Percentiles rank a stretch among this genome's conserved stretches.
Evolutionary conservation across 2,797 vertebrate species (phyloP).

Genomic region (Merluccius polli): DNA sequence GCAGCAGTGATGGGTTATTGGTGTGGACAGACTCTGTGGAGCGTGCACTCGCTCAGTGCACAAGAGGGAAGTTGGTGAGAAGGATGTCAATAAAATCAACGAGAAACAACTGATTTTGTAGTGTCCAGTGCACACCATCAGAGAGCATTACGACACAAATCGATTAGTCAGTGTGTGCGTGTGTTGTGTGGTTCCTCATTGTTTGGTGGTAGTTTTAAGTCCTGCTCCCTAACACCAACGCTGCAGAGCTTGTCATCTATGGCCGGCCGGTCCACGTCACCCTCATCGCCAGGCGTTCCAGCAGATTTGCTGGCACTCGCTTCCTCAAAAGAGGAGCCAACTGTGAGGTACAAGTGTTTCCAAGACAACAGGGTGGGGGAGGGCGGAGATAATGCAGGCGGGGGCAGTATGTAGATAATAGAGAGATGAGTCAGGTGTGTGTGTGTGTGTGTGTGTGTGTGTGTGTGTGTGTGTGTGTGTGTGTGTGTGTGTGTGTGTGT

Average conservation of each 20-base stretch:
- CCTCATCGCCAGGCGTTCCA: slow-evolving; percentile 94
- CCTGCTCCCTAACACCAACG: slow-evolving; percentile 68
- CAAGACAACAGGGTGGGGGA: slow-evolving; percentile 57
- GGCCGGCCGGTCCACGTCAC: slow-evolving; percentile 94
- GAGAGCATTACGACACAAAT: too few relatives aligned
- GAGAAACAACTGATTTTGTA: too few relatives aligned
- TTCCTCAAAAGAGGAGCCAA: slow-evolving; percentile 97
- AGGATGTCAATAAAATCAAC: background rate
- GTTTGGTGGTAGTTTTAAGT: slow-evolving; percentile 17
- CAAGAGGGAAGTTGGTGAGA: background rate
- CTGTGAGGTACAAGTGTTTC: slow-evolving; percentile 81
- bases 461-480: background rate
- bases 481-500: background rate
- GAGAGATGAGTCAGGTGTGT: background rate
- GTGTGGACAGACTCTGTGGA: too few relatives aligned
- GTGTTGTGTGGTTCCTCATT: background rate
- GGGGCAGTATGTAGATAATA: background rate
- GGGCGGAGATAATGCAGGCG: slow-evolving; percentile 41
- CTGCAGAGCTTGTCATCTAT: slow-evolving; percentile 90
- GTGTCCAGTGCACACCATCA: too few relatives aligned
- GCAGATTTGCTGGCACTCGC: slow-evolving; percentile 93
- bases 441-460: background rate
- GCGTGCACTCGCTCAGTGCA: background rate
- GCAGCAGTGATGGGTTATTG: too few relatives aligned
- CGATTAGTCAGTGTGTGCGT: background rate